Evolutionary conservation across 2,113 vertebrate genomes (phyloP).

Genomic region (Struthidea cinerea): DNA sequence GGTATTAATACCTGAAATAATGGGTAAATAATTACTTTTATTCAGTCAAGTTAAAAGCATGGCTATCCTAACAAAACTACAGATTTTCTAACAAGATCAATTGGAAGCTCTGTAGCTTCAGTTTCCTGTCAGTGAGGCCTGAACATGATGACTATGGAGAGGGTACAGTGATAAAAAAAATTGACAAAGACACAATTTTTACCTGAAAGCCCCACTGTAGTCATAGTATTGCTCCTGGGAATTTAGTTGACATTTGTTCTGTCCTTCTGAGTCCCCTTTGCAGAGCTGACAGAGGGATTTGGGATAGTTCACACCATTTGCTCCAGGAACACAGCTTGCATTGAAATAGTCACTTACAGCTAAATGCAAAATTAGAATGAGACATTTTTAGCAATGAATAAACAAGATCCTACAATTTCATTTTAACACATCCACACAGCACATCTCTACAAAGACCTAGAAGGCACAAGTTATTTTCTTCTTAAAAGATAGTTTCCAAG

Average conservation of each 20-base stretch:
- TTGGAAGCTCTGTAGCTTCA: not conserved
- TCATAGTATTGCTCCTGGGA: conserved; percentile 79
- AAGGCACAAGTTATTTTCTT: not conserved
- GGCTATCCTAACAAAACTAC: not conserved
- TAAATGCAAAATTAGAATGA: conserved; percentile 45
- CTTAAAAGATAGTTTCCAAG: not conserved
- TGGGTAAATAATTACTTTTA: not conserved
- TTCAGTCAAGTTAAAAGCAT: not conserved
- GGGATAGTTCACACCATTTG: conserved; percentile 55
- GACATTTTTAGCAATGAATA: not conserved
- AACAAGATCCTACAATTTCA: not conserved
- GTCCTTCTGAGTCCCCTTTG: conserved; percentile 67
- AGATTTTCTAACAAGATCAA: not conserved
- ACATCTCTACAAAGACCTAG: not conserved
- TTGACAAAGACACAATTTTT: not conserved
- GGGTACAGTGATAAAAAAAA: not conserved
- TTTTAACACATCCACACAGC: not conserved
- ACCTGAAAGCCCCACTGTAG: conserved; percentile 93
- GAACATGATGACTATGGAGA: not conserved
- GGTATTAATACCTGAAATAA: not conserved
- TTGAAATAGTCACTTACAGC: conserved; percentile 87
- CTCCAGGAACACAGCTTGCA: conserved; percentile 89
- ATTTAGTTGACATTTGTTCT: conserved; percentile 70
- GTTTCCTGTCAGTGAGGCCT: not conserved
- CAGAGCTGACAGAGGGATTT: conserved; percentile 85